These are phyloP conservation scores for Lamprologus ornatipinnis DNA, from an alignment of 2,113 vertebrate genomes.

Conservation along the genomic window DNA sequence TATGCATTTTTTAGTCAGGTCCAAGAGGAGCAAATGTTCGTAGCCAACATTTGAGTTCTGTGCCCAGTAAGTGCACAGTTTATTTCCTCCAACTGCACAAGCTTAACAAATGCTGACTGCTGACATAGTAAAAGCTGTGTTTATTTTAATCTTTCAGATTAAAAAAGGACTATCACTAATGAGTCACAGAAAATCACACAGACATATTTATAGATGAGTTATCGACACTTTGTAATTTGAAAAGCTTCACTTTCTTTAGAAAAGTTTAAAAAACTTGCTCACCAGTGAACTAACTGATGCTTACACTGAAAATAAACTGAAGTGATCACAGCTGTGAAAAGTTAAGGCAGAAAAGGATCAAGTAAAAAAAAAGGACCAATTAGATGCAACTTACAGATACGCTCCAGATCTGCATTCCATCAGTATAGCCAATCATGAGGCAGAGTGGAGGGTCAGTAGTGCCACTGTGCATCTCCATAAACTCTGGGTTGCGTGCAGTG, in stretches of 20 bases:
- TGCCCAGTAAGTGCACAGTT: background rate
- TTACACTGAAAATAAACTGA: background rate
- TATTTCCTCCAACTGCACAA: background rate
- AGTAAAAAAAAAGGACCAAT: background rate
- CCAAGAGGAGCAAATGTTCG: background rate
- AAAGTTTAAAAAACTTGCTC: background rate
- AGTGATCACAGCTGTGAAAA: background rate
- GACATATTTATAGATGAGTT: background rate
- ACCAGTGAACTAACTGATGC: background rate
- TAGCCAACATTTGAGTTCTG: background rate
- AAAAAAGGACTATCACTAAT: background rate
- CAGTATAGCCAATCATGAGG: conserved; percentile 90
- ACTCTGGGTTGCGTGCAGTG: conserved; percentile 84
- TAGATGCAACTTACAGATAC: conserved; percentile 81
- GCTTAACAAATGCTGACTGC: background rate
- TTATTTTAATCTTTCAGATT: background rate
- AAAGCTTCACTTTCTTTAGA: background rate
- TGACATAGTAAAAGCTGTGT: background rate
- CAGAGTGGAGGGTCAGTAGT: conserved; percentile 87
- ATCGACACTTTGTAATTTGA: background rate
- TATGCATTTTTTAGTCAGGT: background rate
- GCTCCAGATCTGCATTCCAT: conserved; percentile 97
- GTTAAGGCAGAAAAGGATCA: background rate
- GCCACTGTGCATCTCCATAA: conserved; percentile 86
- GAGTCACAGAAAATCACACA: background rate